Conservation (phyloP, 2,888 invertebrate species). For the Xanthorhoe spadicearia region DNA sequence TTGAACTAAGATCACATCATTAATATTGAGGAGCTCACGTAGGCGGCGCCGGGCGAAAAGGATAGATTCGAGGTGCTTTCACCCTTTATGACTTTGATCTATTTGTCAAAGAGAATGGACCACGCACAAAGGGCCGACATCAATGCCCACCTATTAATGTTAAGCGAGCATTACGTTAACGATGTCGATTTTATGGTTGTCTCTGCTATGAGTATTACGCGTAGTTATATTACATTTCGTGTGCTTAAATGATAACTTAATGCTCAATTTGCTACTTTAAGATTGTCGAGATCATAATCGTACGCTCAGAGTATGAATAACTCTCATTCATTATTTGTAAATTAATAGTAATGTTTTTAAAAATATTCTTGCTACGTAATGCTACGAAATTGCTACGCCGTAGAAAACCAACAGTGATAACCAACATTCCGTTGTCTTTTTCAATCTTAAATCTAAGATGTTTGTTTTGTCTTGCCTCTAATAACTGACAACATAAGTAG, state of each 20-base stretch:
- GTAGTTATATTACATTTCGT: conserved; percentile 27
- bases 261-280: not conserved
- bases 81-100: conserved; percentile 78
- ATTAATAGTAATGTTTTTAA: not conserved
- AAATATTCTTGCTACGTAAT: conserved; percentile 3
- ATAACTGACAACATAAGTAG: no score
- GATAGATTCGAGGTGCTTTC: conserved; percentile 77
- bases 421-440: no score
- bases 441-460: no score
- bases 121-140: conserved; percentile 54
- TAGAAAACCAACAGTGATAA: not conserved
- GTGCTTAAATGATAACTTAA: not conserved
- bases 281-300: not conserved
- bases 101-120: conserved; percentile 70
- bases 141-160: conserved; percentile 45
- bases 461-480: no score
- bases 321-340: not conserved
- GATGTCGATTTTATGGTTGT: conserved; percentile 64
- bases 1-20: conserved; percentile 82
- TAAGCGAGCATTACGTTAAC: conserved; percentile 41
- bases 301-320: not conserved
- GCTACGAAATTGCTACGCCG: conserved; percentile 18
- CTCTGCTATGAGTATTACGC: conserved; percentile 37
- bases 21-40: conserved; percentile 80
- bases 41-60: conserved; percentile 72